Evolutionary conservation across 1,140 invertebrate species (phyloP).

Genomic region (Procambarus virginalis): DNA sequence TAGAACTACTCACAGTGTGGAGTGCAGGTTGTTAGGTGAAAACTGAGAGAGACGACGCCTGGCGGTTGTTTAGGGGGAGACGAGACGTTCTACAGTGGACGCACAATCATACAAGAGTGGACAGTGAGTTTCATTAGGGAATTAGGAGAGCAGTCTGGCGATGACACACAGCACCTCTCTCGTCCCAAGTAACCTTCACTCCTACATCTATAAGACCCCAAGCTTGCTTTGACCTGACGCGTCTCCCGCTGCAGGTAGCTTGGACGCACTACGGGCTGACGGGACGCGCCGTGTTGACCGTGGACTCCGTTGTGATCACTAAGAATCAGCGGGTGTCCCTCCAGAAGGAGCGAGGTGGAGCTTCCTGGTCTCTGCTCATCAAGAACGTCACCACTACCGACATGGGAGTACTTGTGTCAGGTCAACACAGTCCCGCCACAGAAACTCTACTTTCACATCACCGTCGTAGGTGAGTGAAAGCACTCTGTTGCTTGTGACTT

Average conservation of each 20-base stretch:
- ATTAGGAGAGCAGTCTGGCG: no score
- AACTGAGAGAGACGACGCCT: no score
- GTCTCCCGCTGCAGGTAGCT: conserved; percentile 16
- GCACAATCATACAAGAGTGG: no score
- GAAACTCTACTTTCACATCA: conserved; percentile 30
- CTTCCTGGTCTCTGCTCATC: conserved; percentile 44
- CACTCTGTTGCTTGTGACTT: not conserved
- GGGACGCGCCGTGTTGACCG: conserved; percentile 31
- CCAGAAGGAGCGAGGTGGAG: conserved; percentile 22
- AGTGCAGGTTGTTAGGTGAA: no score
- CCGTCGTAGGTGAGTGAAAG: conserved; percentile 10
- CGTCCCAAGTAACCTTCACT: no score
- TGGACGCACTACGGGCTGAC: conserved; percentile 40
- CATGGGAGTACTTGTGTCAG: conserved; percentile 44
- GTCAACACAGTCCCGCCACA: conserved; percentile 29
- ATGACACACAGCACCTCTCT: no score
- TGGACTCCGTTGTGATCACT: conserved; percentile 42
- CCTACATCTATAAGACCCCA: no score
- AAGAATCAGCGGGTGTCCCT: conserved; percentile 42
- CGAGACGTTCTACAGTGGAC: no score
- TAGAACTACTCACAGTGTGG: no score
- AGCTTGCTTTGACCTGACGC: no score
- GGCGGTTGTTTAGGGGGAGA: no score
- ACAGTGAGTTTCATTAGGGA: no score
- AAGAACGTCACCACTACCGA: conserved; percentile 39